A percentile compares a stretch with the other conserved stretches of the same genome.
Evolutionary conservation across 2,797 vertebrate species (phyloP).

Genomic region (Argentina silus): DNA sequence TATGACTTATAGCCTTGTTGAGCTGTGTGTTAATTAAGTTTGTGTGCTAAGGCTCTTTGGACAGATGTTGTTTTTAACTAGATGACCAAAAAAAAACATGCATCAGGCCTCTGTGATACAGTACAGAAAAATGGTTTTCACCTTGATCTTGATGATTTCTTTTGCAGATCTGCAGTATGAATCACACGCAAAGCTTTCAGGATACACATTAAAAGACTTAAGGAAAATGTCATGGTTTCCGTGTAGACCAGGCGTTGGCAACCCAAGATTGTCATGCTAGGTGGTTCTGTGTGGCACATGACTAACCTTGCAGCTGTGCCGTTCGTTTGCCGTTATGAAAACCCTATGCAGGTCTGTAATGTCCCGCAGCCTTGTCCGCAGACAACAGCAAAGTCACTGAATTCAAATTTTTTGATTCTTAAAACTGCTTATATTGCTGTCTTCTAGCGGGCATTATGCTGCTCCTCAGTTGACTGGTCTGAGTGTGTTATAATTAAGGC

Average conservation of each 20-base stretch:
- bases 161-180: background rate
- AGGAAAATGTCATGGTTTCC: background rate
- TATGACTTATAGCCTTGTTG: constrained; percentile 36
- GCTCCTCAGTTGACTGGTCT: background rate
- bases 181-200: background rate
- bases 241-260: too few relatives aligned
- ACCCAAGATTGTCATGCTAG: too few relatives aligned
- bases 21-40: constrained; percentile 45
- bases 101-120: constrained; percentile 4
- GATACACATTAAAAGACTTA: background rate
- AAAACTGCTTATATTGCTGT: too few relatives aligned
- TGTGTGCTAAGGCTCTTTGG: constrained; percentile 13
- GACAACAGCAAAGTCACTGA: too few relatives aligned
- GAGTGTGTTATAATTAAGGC: too few relatives aligned
- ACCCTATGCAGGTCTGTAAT: too few relatives aligned
- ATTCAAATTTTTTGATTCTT: too few relatives aligned
- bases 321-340: too few relatives aligned
- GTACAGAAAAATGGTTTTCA: background rate
- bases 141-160: background rate
- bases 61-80: constrained; percentile 43
- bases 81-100: constrained; percentile 24
- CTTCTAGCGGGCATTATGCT: background rate
- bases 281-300: too few relatives aligned
- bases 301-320: too few relatives aligned
- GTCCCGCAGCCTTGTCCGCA: too few relatives aligned